These are phyloP conservation scores for Lycorma delicatula DNA, from an alignment of 1,140 invertebrate genomes.

Conservation along the genomic window DNA sequence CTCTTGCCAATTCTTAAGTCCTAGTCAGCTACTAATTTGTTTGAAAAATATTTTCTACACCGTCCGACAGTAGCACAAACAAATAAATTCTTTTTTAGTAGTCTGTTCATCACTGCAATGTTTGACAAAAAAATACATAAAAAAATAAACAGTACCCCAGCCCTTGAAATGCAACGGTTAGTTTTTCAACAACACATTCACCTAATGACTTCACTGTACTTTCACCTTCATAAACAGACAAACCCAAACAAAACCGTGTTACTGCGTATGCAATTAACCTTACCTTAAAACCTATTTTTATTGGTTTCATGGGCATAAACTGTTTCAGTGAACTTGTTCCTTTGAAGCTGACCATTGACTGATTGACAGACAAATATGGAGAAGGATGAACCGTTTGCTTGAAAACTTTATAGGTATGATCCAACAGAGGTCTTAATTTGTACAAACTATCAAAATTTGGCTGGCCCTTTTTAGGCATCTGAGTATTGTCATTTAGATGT, in stretches of 20 bases:
- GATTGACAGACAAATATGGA: slow-evolving; percentile 18
- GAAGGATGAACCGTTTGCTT: slow-evolving; percentile 7
- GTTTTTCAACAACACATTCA: not conserved
- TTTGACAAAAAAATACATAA: slow-evolving; percentile 18
- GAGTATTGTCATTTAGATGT: slow-evolving; percentile 22
- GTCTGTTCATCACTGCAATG: slow-evolving; percentile 12
- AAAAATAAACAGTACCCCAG: slow-evolving; percentile 20
- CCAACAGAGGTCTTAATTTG: slow-evolving; percentile 15
- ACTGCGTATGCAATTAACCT: slow-evolving; percentile 29
- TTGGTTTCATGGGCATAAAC: slow-evolving; percentile 33
- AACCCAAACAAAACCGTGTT: slow-evolving; percentile 27
- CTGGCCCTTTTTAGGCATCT: slow-evolving; percentile 10
- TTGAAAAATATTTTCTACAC: too few relatives aligned
- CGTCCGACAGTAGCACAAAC: slow-evolving; percentile 22
- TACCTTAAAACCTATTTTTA: slow-evolving; percentile 34
- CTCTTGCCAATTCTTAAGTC: not conserved
- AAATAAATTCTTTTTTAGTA: slow-evolving; percentile 21
- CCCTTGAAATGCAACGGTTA: slow-evolving; percentile 12
- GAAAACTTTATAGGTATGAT: slow-evolving; percentile 13
- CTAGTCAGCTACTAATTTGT: too few relatives aligned
- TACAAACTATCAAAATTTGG: slow-evolving; percentile 18
- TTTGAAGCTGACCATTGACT: slow-evolving; percentile 28
- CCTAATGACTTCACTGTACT: too few relatives aligned
- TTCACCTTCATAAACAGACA: slow-evolving; percentile 29
- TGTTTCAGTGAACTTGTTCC: slow-evolving; percentile 30